Percentiles rank a stretch among this genome's conserved stretches.
phyloP scores from a whole-genome alignment of 30 jellyfish, hydroid and myxozoan species.

The Mastigias papua region DNA sequence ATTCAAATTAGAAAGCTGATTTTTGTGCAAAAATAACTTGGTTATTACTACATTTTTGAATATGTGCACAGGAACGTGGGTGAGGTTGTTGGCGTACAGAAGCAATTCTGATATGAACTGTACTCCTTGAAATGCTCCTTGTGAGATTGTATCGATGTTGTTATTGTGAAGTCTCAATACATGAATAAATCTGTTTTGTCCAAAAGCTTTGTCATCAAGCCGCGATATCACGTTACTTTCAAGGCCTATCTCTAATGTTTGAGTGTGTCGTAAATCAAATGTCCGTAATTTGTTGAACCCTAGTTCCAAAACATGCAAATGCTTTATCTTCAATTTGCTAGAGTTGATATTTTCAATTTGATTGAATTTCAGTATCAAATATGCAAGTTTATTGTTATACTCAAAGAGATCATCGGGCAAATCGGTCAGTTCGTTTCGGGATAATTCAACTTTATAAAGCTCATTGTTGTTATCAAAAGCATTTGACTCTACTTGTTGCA shows the following conservation, averaged over 20 bases:
- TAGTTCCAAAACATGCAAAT: neutral
- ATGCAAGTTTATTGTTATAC: neutral
- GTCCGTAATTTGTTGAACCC: neutral
- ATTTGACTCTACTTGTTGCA: neutral
- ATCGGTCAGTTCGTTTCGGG: neutral
- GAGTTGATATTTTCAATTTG: neutral
- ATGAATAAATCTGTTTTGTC: neutral
- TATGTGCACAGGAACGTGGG: neutral
- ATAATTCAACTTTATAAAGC: neutral
- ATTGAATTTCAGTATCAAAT: neutral
- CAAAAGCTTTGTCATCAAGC: neutral
- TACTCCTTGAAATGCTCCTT: neutral
- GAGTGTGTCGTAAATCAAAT: neutral
- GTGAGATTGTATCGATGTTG: neutral
- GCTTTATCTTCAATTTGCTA: neutral
- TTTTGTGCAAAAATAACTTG: neutral
- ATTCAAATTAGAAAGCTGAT: neutral
- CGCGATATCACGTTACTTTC: neutral
- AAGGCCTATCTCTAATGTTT: neutral
- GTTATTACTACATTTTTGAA: neutral
- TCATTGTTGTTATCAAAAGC: neutral
- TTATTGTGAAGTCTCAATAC: neutral
- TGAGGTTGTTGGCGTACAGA: neutral
- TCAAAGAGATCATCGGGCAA: neutral
- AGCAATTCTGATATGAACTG: slow-evolving; percentile 7